A percentile compares a stretch with the other conserved stretches of the same genome.
These are phyloP conservation scores for Brachionus rotundiformis DNA, from an alignment of 1,140 invertebrate species.

Conservation along the genomic window DNA sequence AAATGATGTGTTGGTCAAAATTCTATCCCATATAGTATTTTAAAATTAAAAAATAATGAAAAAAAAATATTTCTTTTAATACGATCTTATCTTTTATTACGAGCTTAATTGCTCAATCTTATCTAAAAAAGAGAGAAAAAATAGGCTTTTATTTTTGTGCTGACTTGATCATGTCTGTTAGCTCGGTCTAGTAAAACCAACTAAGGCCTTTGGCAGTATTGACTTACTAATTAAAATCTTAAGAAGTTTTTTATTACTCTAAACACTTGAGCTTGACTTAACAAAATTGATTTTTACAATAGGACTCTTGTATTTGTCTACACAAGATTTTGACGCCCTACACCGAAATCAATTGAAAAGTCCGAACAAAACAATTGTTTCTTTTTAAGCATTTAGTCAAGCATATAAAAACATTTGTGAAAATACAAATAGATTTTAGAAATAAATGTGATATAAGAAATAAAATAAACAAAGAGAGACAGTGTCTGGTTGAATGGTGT, in stretches of 20 bases:
- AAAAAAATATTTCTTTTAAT: too few species aligned
- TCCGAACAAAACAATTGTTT: neutral
- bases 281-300: neutral
- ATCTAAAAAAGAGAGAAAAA: neutral
- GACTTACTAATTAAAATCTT: neutral
- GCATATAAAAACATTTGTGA: neutral
- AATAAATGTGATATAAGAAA: constrained; percentile 1
- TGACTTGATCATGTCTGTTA: too few species aligned
- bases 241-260: too few species aligned
- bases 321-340: neutral
- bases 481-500: constrained; percentile 3
- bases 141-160: neutral
- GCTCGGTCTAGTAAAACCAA: neutral
- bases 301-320: neutral
- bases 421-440: neutral
- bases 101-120: neutral
- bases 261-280: neutral
- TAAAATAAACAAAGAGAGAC: neutral
- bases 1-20: too few species aligned
- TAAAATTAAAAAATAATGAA: too few species aligned
- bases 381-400: neutral
- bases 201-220: neutral
- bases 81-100: too few species aligned
- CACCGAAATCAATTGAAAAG: neutral
- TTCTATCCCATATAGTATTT: too few species aligned